Percentiles rank a stretch among this genome's conserved stretches.
phyloP scores from a whole-genome alignment of 2,888 invertebrate species.

The Eulithis prunata region DNA sequence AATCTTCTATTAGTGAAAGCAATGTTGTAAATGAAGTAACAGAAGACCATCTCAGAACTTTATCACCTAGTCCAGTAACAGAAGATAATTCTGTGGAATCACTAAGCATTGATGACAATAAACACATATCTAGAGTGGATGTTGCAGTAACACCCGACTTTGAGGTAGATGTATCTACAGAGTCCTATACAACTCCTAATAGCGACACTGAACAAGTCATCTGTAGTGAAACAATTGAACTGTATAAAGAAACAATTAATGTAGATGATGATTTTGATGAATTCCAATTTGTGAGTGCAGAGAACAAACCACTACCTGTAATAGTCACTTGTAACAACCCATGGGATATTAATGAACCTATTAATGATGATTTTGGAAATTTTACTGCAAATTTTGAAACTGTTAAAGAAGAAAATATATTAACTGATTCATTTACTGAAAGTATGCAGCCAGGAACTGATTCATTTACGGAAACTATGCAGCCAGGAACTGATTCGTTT shows the following conservation, averaged over 20 bases:
- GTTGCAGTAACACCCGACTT: conserved; percentile 28
- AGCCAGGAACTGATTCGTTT: conserved; percentile 32
- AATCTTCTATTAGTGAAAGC: conserved; percentile 42
- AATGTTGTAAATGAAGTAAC: conserved; percentile 45
- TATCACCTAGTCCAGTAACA: conserved; percentile 37
- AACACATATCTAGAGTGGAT: conserved; percentile 33
- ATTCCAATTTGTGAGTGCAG: conserved; percentile 69
- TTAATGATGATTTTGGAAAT: conserved; percentile 60
- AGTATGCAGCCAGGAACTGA: conserved; percentile 36
- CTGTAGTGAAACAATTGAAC: conserved; percentile 33
- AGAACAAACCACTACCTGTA: conserved; percentile 44
- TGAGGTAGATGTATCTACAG: conserved; percentile 29
- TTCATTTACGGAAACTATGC: not conserved
- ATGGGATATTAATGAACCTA: conserved; percentile 60
- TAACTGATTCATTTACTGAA: conserved; percentile 38
- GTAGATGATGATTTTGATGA: conserved; percentile 78
- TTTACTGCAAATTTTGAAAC: conserved; percentile 71
- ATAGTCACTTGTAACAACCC: conserved; percentile 64
- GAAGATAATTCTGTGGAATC: conserved; percentile 43
- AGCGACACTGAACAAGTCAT: conserved; percentile 23
- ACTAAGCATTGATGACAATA: conserved; percentile 32
- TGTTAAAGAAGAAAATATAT: conserved; percentile 29
- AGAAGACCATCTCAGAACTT: conserved; percentile 40
- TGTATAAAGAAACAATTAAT: conserved; percentile 9
- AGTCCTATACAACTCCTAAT: conserved; percentile 21